Conservation (phyloP, 2,113 vertebrate genomes). For the Poeciliopsis occidentalis region DNA sequence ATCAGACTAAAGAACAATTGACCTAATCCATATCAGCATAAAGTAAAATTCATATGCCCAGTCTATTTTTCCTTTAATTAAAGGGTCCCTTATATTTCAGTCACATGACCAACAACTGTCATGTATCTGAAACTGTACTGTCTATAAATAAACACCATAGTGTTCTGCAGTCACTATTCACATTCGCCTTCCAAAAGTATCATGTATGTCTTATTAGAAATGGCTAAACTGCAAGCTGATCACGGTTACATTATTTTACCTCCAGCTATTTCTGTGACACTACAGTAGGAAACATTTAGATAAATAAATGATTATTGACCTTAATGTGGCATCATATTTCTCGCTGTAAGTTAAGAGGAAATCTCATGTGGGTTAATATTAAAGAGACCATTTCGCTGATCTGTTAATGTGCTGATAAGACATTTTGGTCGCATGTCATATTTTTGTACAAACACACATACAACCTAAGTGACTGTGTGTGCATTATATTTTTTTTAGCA, state of each 20-base stretch:
- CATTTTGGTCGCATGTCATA: neutral
- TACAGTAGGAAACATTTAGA: too few species aligned
- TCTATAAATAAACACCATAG: neutral
- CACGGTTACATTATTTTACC: neutral
- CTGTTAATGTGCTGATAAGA: constrained; percentile 3
- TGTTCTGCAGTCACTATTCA: neutral
- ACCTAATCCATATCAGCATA: too few species aligned
- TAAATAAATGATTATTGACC: too few species aligned
- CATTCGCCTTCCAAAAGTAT: neutral
- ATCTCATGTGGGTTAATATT: constrained; percentile 15
- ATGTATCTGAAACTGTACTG: neutral
- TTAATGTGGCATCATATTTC: too few species aligned
- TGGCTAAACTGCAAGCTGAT: neutral
- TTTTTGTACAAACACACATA: neutral
- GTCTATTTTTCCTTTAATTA: too few species aligned
- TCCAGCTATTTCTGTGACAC: neutral
- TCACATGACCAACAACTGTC: neutral
- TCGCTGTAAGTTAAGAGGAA: neutral
- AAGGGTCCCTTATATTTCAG: neutral
- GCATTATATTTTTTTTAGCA: neutral
- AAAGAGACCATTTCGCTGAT: constrained; percentile 10
- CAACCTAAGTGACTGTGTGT: neutral
- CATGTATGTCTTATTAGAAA: neutral
- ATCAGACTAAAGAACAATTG: too few species aligned
- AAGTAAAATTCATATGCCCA: too few species aligned